phyloP scores from a whole-genome alignment of 53 echinoderm and acorn worm genomes.

The Henricia sp. region DNA sequence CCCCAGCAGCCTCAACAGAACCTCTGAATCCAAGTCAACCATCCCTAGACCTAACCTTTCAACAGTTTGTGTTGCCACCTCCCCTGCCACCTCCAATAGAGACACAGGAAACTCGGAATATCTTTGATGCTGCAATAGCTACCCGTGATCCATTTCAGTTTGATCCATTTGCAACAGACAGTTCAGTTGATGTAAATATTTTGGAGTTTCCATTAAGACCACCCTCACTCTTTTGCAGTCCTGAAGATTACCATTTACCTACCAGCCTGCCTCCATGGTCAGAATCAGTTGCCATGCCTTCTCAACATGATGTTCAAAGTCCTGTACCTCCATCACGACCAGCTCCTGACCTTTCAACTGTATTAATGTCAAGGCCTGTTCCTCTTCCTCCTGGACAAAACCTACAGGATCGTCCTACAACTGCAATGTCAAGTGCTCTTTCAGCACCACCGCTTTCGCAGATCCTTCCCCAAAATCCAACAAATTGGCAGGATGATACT shows the following conservation, averaged over 20 bases:
- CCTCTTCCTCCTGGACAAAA: slow-evolving; percentile 16
- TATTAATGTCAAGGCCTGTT: slow-evolving; percentile 43
- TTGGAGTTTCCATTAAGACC: slow-evolving; percentile 3
- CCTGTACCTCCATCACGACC: background rate
- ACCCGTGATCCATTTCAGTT: background rate
- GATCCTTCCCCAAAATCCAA: background rate
- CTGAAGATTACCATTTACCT: background rate
- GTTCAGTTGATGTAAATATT: background rate
- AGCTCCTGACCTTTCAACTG: background rate
- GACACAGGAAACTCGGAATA: background rate
- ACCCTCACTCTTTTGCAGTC: slow-evolving; percentile 45
- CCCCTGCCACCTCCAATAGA: background rate
- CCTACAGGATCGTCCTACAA: slow-evolving; percentile 1
- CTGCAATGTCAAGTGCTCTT: background rate
- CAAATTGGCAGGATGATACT: background rate
- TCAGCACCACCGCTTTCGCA: background rate
- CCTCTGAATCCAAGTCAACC: background rate
- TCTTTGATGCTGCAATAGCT: slow-evolving; percentile 21
- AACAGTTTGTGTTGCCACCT: background rate
- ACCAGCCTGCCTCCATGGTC: background rate
- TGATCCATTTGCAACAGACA: slow-evolving; percentile 21
- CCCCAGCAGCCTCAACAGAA: background rate
- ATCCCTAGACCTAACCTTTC: background rate
- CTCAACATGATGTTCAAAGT: background rate
- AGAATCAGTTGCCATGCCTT: background rate